Base-by-base conservation (phyloP, 2,797 vertebrate species). In the Oryzias dopingdopingensis region DNA sequence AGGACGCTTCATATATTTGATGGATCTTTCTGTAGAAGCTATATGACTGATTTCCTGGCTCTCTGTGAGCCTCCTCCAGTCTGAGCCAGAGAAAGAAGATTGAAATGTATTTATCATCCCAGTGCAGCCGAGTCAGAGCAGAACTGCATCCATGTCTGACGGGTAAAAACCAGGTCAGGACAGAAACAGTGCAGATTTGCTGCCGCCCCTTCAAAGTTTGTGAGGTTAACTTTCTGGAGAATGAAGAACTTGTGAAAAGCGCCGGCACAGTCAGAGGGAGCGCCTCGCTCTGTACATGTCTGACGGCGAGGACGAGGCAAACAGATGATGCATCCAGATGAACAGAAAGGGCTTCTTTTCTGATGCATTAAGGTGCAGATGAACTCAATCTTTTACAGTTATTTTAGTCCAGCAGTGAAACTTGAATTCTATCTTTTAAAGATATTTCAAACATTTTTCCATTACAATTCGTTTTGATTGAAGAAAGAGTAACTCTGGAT, bases 41-140 rank as follows among this genome's bases (percentile, higher is more conserved):
- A 56, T 86, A 78, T 80, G 81, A 83, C 56, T 49, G 74, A 79
- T 62, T 43, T 68, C 61, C 73, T 77, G 74, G 80, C 80, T 58
- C 44, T 1, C 56, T 14, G 63, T 4, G 29, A 0, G 53, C 23
- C 1, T 53, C 44, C 65, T 72, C 76, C 70, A 69, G 80, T 71
- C 49, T 0, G 70, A 74, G 82, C 75, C 87, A 77, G 71, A 45
- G 54, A 70, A 53, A 57, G 29, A 70, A 83, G 74, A 84, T 77
- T 85, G 76, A 88, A 85, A 84, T 67, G 65, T 73, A 85, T 84
- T 82, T 76, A 82, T 86, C 83, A 76, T 86, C 69, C 58, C 24
- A 20, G 18, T 60, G 56, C 62, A 16, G 70, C 61, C 6, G 69
- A 60, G 61, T 70, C 77, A 65, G 70, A 59, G 41, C 42, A 69